Percentiles rank a stretch among this genome's conserved stretches.
These are phyloP conservation scores for Calliopum simillimum DNA, from an alignment of 2,888 invertebrate species.

Conservation along the genomic window DNA sequence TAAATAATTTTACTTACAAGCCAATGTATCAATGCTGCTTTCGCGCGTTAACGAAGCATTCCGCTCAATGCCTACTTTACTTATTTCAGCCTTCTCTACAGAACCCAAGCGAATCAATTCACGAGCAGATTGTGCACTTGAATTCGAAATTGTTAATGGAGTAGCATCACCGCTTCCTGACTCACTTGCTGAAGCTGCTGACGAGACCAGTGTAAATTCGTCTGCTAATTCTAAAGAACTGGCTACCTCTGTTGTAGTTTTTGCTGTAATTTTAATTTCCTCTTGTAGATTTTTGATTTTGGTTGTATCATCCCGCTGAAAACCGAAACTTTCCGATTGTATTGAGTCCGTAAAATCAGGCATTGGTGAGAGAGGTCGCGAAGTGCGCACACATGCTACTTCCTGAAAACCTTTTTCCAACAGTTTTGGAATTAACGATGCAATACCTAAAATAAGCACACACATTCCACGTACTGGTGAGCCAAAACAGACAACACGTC, in stretches of 20 bases:
- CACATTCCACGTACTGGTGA: conserved; percentile 93
- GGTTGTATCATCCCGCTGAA: conserved; percentile 24
- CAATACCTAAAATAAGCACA: conserved; percentile 84
- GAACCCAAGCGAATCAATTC: conserved; percentile 63
- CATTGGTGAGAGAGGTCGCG: conserved; percentile 79
- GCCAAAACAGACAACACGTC: conserved; percentile 90
- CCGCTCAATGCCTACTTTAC: conserved; percentile 56
- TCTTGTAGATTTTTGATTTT: not conserved
- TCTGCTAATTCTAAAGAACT: conserved; percentile 41
- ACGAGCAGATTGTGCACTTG: conserved; percentile 52
- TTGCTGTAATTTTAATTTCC: not conserved
- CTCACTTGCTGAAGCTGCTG: conserved; percentile 52
- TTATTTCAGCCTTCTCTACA: conserved; percentile 49
- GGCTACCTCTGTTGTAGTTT: conserved; percentile 42
- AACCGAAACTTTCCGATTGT: conserved; percentile 51
- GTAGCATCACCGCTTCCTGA: conserved; percentile 53
- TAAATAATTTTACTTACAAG: conserved; percentile 64
- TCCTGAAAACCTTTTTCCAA: conserved; percentile 85
- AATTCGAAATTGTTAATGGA: conserved; percentile 48
- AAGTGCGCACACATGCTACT: conserved; percentile 84
- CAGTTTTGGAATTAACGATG: conserved; percentile 91
- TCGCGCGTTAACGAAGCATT: conserved; percentile 74
- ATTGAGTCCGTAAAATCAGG: conserved; percentile 71
- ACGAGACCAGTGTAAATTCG: conserved; percentile 49
- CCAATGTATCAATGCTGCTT: conserved; percentile 75